Conservation (phyloP, 2,797 vertebrate species). For the Channa striata region DNA sequence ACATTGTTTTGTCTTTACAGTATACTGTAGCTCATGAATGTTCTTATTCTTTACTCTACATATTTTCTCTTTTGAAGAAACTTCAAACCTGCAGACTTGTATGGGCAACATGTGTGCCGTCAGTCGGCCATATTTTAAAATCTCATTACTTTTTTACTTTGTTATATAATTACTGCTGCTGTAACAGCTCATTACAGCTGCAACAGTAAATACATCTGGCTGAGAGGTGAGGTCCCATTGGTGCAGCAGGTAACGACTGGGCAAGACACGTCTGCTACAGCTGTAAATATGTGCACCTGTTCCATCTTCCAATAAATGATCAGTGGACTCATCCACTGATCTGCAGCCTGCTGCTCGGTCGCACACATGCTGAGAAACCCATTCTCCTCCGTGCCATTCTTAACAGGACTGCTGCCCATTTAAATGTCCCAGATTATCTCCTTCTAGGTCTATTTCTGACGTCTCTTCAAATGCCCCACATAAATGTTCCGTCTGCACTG, state of each 20-base stretch:
- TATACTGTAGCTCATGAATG: not conserved
- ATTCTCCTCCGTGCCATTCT: slow-evolving; percentile 25
- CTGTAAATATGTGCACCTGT: slow-evolving; percentile 67
- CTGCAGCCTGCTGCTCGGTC: slow-evolving; percentile 30
- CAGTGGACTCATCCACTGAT: slow-evolving; percentile 37
- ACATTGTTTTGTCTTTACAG: not conserved
- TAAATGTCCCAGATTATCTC: not conserved
- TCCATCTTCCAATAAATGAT: slow-evolving; percentile 39
- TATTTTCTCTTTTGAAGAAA: no score
- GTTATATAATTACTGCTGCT: not conserved
- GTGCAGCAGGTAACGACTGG: slow-evolving; percentile 55
- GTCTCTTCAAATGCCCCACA: no score
- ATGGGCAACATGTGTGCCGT: no score
- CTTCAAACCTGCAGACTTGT: no score
- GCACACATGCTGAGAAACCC: slow-evolving; percentile 38
- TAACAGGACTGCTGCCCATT: slow-evolving; percentile 20
- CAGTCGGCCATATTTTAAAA: not conserved
- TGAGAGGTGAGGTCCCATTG: slow-evolving; percentile 34
- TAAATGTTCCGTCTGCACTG: no score
- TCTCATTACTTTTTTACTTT: no score
- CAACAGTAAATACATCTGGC: slow-evolving; percentile 50
- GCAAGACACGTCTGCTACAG: slow-evolving; percentile 52
- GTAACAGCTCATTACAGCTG: slow-evolving; percentile 49
- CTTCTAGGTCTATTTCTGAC: not conserved
- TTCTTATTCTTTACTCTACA: not conserved